A percentile compares a stretch with the other conserved stretches of the same genome.
Evolutionary conservation across 1,140 invertebrate species (phyloP).

Genomic region (Vanessa tameamea): DNA sequence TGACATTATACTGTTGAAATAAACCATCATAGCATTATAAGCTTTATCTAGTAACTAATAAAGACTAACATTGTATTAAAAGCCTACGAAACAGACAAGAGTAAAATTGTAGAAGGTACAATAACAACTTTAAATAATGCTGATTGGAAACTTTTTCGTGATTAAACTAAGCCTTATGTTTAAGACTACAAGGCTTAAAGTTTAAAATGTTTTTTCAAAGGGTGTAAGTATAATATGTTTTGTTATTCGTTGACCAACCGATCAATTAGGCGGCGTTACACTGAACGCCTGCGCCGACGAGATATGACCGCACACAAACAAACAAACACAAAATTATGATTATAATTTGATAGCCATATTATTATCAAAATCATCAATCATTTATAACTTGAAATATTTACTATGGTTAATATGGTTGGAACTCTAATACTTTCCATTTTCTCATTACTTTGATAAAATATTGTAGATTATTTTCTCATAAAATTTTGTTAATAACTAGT

Average conservation of each 20-base stretch:
- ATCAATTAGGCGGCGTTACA: conserved; percentile 47
- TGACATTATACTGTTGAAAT: conserved; percentile 6
- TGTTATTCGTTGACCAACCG: conserved; percentile 28
- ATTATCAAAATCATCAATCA: conserved; percentile 55
- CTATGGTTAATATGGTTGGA: not conserved
- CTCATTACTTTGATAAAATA: not conserved
- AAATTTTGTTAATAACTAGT: too few species aligned
- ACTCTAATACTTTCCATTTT: conserved; percentile 11
- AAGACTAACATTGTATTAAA: not conserved
- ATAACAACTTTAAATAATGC: conserved; percentile 8
- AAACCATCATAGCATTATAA: not conserved
- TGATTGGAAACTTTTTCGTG: not conserved
- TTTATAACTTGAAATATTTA: conserved; percentile 27
- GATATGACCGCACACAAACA: conserved; percentile 42
- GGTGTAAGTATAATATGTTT: conserved; percentile 10
- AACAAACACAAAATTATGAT: conserved; percentile 55
- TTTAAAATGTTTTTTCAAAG: not conserved
- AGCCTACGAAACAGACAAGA: not conserved
- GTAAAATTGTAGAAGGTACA: conserved; percentile 11
- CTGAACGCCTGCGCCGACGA: conserved; percentile 30
- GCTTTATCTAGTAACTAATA: conserved; percentile 2
- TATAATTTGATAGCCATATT: conserved; percentile 47
- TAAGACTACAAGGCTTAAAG: not conserved
- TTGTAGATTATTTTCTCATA: too few species aligned
- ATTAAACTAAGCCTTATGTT: not conserved